phyloP scores from a whole-genome alignment of 2,888 invertebrate species.

The Lasioglossum calceatum region DNA sequence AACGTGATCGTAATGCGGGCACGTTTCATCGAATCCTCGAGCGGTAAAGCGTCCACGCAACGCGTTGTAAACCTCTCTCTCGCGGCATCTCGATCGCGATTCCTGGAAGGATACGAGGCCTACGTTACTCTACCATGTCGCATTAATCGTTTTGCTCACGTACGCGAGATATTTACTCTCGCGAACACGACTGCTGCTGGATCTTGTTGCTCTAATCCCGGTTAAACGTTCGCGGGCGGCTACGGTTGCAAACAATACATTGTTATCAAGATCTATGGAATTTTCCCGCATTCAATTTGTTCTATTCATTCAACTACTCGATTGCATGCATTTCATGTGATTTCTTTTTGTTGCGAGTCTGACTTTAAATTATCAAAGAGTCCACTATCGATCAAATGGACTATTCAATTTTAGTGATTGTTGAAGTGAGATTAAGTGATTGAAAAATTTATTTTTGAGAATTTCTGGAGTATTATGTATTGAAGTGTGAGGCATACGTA shows the following conservation, averaged over 20 bases:
- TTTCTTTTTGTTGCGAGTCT: too few species aligned
- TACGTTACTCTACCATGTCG: neutral
- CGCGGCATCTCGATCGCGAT: slow-evolving; percentile 2
- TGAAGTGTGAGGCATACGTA: too few species aligned
- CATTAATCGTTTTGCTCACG: slow-evolving; percentile 24
- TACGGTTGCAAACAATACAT: neutral
- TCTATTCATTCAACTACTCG: too few species aligned
- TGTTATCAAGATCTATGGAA: too few species aligned
- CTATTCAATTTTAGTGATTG: too few species aligned
- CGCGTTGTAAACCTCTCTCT: neutral
- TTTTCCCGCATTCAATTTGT: too few species aligned
- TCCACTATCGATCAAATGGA: too few species aligned
- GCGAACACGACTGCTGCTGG: neutral
- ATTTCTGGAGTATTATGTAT: too few species aligned
- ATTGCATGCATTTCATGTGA: too few species aligned
- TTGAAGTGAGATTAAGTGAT: too few species aligned
- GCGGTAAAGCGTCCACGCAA: neutral
- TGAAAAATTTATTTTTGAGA: too few species aligned
- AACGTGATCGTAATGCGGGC: slow-evolving; percentile 6
- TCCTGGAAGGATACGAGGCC: slow-evolving; percentile 10
- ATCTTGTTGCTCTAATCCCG: neutral
- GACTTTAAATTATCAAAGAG: too few species aligned
- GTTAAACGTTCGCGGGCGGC: neutral
- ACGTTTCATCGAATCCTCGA: slow-evolving; percentile 4
- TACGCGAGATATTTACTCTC: slow-evolving; percentile 14